These are phyloP conservation scores for Polypterus bichir DNA, from an alignment of 2,113 vertebrate species.

Conservation along the genomic window DNA sequence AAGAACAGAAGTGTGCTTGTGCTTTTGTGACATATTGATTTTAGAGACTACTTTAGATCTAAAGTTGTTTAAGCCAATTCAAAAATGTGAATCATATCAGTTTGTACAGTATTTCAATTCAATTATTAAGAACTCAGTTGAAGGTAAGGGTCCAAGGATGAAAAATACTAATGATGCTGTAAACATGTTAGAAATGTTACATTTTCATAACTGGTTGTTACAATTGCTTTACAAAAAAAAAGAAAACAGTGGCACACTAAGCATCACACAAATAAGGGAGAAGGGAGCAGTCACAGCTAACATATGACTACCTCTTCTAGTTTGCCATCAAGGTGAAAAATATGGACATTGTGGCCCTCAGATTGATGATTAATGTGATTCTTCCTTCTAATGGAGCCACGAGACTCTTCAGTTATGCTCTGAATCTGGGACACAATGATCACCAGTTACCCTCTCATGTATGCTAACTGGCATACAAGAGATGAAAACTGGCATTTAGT, in stretches of 20 bases:
- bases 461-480: conserved; percentile 25
- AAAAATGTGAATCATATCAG: too few species aligned
- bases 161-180: too few species aligned
- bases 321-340: conserved; percentile 46
- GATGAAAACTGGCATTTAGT: conserved; percentile 25
- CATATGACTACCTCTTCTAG: conserved; percentile 57
- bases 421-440: conserved; percentile 51
- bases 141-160: too few species aligned
- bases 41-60: too few species aligned
- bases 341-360: conserved; percentile 42
- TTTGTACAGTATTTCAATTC: too few species aligned
- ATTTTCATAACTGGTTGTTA: too few species aligned
- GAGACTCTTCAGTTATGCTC: conserved; percentile 64
- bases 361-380: conserved; percentile 38
- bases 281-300: conserved; percentile 16
- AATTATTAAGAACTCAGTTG: too few species aligned
- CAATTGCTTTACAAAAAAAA: too few species aligned
- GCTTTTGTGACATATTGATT: too few species aligned
- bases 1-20: too few species aligned
- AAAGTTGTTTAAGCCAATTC: too few species aligned
- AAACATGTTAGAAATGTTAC: too few species aligned
- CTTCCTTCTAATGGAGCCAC: conserved; percentile 65
- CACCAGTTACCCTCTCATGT: conserved; percentile 19
- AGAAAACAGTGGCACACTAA: conserved; percentile 31
- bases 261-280: conserved; percentile 21